Base-by-base conservation (phyloP, 2,797 vertebrate genomes). In the Sciurus carolinensis region DNA sequence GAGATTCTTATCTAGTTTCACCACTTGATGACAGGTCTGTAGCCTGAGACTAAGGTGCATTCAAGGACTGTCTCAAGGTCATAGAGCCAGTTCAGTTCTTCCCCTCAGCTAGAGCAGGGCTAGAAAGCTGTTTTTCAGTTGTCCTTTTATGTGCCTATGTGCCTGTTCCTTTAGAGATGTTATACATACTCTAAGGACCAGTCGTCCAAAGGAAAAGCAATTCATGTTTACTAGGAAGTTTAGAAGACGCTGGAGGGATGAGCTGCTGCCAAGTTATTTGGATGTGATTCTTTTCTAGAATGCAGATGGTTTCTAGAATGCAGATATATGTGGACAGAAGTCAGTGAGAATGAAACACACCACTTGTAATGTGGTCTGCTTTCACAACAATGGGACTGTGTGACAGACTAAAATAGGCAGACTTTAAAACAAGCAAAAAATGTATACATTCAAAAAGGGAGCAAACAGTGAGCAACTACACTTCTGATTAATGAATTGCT, bases 51-150 rank as follows among this genome's bases (percentile, higher is more conserved):
- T 14, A 33, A 93, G 44, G 30, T 24, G 90, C 69, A 28, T 67
- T 91, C 76, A 77, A 87, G 42, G 81, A 69, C n/a, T 17, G 8
- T n/a, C 28, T 94, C 81, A 95, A 98, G 95, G 90, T 89, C 89
- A 64, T 5, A 26, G 1, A 44, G 20, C 3, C 26, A 59, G 87
- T n/a, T 57, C 76, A 4, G 28, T 36, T 73, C 5, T 24, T n/a
- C 89, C 52, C 18, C 18, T 59, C 6, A 90, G 62, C 42, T 20
- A 64, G 26, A 76, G 80, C 42, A 86, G 64, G 17, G 33, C 6
- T 28, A 36, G 47, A 17, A 20, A 33, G n/a, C 71, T 67, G 15
- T 85, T 67, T 26, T 79, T n/a, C 11, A 9, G 20, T 36, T 86
- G 8, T 50, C 18, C 24, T 64, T 73, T 30, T 39, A 30, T 20